phyloP scores from a whole-genome alignment of 2,797 vertebrate genomes.

The Microcaecilia unicolor region DNA sequence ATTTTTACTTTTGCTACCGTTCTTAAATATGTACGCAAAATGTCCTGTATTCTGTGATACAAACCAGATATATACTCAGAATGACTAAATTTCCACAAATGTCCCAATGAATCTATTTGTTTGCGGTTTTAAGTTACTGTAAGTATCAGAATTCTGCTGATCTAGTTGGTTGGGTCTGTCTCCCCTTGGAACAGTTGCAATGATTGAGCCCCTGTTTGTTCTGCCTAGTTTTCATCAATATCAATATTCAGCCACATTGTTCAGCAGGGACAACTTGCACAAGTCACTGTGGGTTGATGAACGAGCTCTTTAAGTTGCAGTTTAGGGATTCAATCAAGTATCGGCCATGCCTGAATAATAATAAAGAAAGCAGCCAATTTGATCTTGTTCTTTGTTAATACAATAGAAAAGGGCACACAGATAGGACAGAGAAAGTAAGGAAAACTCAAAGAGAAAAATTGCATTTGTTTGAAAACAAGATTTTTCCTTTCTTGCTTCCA shows the following conservation, averaged over 20 bases:
- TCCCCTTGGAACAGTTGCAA: constrained; percentile 5
- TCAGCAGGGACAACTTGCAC: background rate
- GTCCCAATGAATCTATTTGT: background rate
- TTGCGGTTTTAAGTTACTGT: constrained; percentile 3
- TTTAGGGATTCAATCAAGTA: background rate
- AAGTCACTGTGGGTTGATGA: rapidly evolving
- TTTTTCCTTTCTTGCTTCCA: too few species aligned
- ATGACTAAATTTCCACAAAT: background rate
- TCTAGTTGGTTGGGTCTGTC: constrained; percentile 3
- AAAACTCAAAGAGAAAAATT: too few species aligned
- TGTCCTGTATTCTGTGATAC: too few species aligned
- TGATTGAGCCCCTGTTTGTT: background rate
- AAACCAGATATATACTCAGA: too few species aligned
- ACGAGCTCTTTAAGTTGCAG: background rate
- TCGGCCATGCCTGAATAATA: constrained; percentile 3
- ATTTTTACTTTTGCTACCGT: too few species aligned
- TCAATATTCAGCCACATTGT: background rate
- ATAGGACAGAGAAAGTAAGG: background rate
- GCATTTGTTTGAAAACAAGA: too few species aligned
- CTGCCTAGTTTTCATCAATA: background rate
- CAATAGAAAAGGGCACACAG: constrained; percentile 2
- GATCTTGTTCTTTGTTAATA: background rate
- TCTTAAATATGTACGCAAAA: too few species aligned
- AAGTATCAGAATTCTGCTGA: background rate
- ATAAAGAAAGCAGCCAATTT: background rate